Evolutionary conservation across 2,888 invertebrate species (phyloP), one percentile per base, ranked within the genome.

Genomic region (Tortrix viridana): DNA sequence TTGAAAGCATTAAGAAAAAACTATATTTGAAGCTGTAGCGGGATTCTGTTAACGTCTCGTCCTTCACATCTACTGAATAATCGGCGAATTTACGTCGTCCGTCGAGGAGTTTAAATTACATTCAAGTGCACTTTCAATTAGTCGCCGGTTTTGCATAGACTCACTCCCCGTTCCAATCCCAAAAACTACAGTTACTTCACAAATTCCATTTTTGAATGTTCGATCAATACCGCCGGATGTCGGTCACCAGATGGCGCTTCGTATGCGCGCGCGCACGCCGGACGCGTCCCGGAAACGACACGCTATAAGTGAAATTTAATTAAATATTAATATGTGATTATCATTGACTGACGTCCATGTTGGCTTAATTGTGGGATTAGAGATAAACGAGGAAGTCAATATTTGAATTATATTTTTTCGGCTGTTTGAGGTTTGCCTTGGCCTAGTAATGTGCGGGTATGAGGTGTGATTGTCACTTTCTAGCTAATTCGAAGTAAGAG

Each of bases 271-370:
- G 78, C 82, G 84, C 81, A 80, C 66, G 72, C 69, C 73, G 57
- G 52, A 62, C 43, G 52, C 43, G 41, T 74, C 79, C 75, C 71
- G 79, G 73, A 74, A 82, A 86, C 86, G 85, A 82, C 77, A 74
- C 69, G 76, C 79, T 79, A 79, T 78, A 82, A 79, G 82, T 80
- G 77, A 78, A 80, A 77, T 73, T 73, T 86, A 85, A 88, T 86
- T 84, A 83, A 32, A 82, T 80, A 81, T 84, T 85, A 81, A 83
- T 84, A 84, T 82, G 76, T 74, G 78, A 81, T 80, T 69, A 70
- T 32, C 70, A 66, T 66, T 72, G 71, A 71, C 69, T 67, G 53
- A 61, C 56, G 50, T 44, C 67, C 58, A 65, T 22, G 67, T 22
- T 52, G 23, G n/a, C 20, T 56, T 56, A 46, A 56, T 46, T 62